Conservation (phyloP, 2,888 invertebrate genomes). For the Dynastes hyllus region DNA sequence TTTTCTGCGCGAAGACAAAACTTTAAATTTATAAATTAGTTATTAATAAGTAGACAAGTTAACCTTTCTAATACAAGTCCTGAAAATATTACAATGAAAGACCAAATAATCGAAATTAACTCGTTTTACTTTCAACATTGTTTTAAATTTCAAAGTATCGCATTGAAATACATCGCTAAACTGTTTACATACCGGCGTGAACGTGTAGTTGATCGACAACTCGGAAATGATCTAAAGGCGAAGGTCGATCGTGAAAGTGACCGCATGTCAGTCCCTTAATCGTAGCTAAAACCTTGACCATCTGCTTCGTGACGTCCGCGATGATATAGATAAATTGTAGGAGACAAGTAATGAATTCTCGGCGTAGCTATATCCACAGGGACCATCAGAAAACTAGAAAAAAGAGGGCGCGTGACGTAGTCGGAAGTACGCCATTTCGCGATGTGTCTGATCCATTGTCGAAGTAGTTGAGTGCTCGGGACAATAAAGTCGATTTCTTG, state of each 20-base stretch:
- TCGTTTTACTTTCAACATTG: not conserved
- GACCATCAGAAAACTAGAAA: conserved; percentile 61
- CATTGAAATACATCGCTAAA: not conserved
- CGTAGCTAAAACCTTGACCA: conserved; percentile 18
- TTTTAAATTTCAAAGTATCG: conserved; percentile 15
- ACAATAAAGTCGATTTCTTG: conserved; percentile 34
- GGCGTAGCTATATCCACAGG: conserved; percentile 69
- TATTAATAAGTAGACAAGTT: too few relatives aligned
- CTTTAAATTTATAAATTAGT: too few relatives aligned
- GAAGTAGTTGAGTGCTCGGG: conserved; percentile 54
- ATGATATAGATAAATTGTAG: conserved; percentile 61
- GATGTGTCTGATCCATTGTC: conserved; percentile 68
- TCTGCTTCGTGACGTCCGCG: conserved; percentile 51
- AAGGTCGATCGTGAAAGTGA: conserved; percentile 54
- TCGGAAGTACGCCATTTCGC: conserved; percentile 69
- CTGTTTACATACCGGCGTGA: not conserved
- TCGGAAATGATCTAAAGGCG: conserved; percentile 45
- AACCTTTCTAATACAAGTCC: too few relatives aligned
- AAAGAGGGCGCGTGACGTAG: conserved; percentile 62
- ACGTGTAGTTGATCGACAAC: not conserved
- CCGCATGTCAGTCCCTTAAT: conserved; percentile 50
- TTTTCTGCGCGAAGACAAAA: too few relatives aligned
- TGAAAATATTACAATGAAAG: too few relatives aligned
- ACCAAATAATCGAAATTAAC: not conserved
- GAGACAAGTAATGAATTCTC: conserved; percentile 66